Percentiles rank a stretch among this genome's conserved stretches.
phyloP scores from a whole-genome alignment of 2,888 invertebrate genomes.

The Dryomyza anilis region DNA sequence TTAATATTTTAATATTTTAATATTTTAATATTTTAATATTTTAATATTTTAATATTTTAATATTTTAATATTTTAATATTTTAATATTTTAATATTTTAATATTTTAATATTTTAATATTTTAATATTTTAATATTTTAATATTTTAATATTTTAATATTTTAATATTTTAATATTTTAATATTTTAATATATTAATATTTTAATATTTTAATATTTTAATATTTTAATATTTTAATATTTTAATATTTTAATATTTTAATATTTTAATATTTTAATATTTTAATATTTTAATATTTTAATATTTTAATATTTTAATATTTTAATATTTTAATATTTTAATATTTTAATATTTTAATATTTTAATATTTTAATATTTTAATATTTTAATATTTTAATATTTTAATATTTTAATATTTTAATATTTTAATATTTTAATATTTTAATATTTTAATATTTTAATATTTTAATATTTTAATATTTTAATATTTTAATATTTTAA shows the following conservation, averaged over 20 bases:
- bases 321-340: conserved; percentile 2
- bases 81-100: background rate
- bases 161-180: conserved; percentile 8
- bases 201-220: background rate
- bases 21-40: background rate
- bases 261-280: background rate
- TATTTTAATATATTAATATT: conserved; percentile 3
- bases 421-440: background rate
- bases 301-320: background rate
- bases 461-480: conserved; percentile 3
- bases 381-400: conserved; percentile 4
- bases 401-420: conserved; percentile 9
- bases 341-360: conserved; percentile 14
- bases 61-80: conserved; percentile 14
- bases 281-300: conserved; percentile 12
- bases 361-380: background rate
- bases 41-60: conserved; percentile 2
- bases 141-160: background rate
- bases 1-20: conserved; percentile 12
- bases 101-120: conserved; percentile 4
- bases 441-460: conserved; percentile 8
- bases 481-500: background rate
- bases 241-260: background rate
- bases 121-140: conserved; percentile 9
- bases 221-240: conserved; percentile 16